phyloP scores from a whole-genome alignment of 2,113 vertebrate species.

The Leptodactylus fuscus region DNA sequence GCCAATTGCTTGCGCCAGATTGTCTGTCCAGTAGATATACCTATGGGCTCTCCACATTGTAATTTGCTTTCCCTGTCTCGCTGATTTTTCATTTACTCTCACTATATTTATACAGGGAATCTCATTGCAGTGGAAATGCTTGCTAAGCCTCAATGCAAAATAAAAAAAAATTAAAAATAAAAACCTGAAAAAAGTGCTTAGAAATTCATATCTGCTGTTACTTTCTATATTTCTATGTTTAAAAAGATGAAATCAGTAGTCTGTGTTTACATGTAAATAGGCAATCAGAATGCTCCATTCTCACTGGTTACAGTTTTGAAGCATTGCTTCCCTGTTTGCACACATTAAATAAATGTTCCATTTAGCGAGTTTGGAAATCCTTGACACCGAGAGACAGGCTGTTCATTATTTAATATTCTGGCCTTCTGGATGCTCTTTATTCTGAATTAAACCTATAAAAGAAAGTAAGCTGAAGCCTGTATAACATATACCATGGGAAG shows the following conservation, averaged over 20 bases:
- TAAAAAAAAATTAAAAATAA: neutral
- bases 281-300: constrained; percentile 45
- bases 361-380: constrained; percentile 48
- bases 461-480: constrained; percentile 27
- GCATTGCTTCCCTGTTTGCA: constrained; percentile 46
- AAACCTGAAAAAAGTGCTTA: neutral
- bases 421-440: constrained; percentile 46
- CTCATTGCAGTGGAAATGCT: neutral
- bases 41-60: no score
- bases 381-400: constrained; percentile 31
- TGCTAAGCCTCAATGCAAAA: neutral
- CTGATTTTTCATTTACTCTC: no score
- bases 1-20: no score
- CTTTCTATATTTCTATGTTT: constrained; percentile 45
- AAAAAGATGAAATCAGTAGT: constrained; percentile 34
- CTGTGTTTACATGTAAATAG: constrained; percentile 55
- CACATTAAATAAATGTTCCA: constrained; percentile 57
- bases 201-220: constrained; percentile 21
- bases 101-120: neutral
- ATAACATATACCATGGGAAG: constrained; percentile 27
- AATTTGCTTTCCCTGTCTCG: no score
- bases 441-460: constrained; percentile 53
- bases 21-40: no score
- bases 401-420: constrained; percentile 51
- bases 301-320: constrained; percentile 36